Evolutionary conservation across 1,140 invertebrate genomes (phyloP).

Genomic region (Sycobia sp.): DNA sequence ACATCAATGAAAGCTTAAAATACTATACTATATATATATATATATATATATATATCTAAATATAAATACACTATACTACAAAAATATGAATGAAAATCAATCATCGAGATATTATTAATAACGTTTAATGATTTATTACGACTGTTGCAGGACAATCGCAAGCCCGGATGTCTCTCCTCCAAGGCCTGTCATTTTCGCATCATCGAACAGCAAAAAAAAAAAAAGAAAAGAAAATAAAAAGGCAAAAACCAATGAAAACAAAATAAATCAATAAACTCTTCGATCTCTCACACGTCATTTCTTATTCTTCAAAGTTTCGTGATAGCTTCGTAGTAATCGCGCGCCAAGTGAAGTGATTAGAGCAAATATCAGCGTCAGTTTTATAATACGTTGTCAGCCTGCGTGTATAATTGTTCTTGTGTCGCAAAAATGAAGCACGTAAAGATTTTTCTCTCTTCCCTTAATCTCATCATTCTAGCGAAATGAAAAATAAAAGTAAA

Average conservation of each 20-base stretch:
- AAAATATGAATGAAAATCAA: too few relatives aligned
- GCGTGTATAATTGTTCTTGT: constrained; percentile 32
- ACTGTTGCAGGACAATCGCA: constrained; percentile 27
- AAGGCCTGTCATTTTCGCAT: constrained; percentile 24
- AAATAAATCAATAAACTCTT: constrained; percentile 26
- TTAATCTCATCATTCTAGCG: constrained; percentile 20
- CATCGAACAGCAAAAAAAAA: constrained; percentile 29
- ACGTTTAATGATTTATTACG: neutral
- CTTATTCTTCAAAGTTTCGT: constrained; percentile 29
- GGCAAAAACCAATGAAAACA: too few relatives aligned
- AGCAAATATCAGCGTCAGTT: constrained; percentile 24
- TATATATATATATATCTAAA: too few relatives aligned
- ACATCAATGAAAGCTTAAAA: too few relatives aligned
- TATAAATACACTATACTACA: too few relatives aligned
- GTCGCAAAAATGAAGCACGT: constrained; percentile 35
- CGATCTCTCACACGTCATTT: constrained; percentile 26
- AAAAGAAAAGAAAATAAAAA: too few relatives aligned
- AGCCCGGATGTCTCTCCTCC: constrained; percentile 7
- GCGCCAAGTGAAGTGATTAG: constrained; percentile 28
- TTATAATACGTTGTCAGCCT: too few relatives aligned
- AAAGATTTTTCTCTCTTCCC: constrained; percentile 31
- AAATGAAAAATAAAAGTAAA: too few relatives aligned
- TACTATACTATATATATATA: too few relatives aligned
- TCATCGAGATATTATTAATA: neutral
- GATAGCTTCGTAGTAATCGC: constrained; percentile 33